Conservation (phyloP, 2,113 vertebrate genomes). For the Fregata magnificens region DNA sequence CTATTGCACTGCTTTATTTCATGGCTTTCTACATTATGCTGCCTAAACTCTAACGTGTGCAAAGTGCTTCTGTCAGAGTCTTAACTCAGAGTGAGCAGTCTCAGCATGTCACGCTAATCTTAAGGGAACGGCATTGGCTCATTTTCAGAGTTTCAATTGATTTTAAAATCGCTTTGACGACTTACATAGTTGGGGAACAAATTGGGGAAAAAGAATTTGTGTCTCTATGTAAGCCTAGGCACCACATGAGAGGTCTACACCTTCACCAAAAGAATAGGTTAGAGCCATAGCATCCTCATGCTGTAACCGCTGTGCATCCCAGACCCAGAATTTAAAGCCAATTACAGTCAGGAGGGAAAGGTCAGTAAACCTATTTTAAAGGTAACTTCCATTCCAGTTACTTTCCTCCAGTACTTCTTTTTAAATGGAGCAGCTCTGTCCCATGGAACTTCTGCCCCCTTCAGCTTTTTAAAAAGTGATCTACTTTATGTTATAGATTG, state of each 20-base stretch:
- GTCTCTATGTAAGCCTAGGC: background rate
- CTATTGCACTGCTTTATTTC: background rate
- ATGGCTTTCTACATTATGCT: background rate
- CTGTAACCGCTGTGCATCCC: background rate
- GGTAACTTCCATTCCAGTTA: slow-evolving; percentile 20
- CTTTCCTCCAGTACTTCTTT: background rate
- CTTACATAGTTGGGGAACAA: background rate
- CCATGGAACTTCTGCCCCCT: background rate
- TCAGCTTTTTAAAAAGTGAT: background rate
- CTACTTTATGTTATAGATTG: background rate
- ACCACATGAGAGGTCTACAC: background rate
- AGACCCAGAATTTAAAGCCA: background rate
- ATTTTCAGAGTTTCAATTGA: slow-evolving; percentile 51
- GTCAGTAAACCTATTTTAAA: slow-evolving; percentile 51
- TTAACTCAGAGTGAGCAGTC: background rate
- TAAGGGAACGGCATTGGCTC: background rate
- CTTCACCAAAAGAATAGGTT: background rate
- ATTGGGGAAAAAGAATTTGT: slow-evolving; percentile 8
- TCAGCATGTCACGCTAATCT: background rate
- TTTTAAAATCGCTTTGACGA: slow-evolving; percentile 61
- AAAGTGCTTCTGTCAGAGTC: slow-evolving; percentile 12
- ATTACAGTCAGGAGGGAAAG: background rate
- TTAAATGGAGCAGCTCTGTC: background rate
- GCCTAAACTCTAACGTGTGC: background rate
- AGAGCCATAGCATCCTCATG: background rate